A percentile compares a stretch with the other conserved stretches of the same genome.
phyloP scores from a whole-genome alignment of 2,797 vertebrate genomes.

The Phalanger gymnotis region DNA sequence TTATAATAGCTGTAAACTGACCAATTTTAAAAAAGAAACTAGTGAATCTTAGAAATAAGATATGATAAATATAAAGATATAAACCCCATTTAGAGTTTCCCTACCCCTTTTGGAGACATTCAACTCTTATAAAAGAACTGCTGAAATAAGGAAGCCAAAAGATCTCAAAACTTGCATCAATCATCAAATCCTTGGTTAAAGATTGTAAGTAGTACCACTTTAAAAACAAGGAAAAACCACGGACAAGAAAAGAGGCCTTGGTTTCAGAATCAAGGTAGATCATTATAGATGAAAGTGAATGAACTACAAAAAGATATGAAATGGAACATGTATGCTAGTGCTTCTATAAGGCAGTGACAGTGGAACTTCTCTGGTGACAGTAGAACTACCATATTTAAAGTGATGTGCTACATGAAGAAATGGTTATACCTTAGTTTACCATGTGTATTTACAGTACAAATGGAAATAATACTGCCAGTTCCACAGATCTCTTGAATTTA shows the following conservation, averaged over 20 bases:
- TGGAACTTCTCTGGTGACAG: background rate
- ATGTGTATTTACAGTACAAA: background rate
- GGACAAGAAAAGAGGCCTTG: background rate
- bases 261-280: background rate
- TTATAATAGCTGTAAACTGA: background rate
- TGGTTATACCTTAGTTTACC: background rate
- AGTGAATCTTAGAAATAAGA: background rate
- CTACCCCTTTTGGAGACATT: background rate
- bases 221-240: background rate
- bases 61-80: background rate
- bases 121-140: background rate
- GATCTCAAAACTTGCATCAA: background rate
- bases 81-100: background rate
- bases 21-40: background rate
- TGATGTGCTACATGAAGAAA: background rate
- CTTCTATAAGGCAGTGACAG: background rate
- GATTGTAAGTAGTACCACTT: background rate
- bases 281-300: background rate
- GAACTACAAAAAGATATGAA: background rate
- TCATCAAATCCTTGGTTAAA: background rate
- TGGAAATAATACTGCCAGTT: too few species aligned
- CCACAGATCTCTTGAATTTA: background rate
- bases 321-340: background rate
- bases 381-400: background rate
- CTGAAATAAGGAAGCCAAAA: background rate